phyloP scores from a whole-genome alignment of 2,113 vertebrate genomes.

The Oryzias javanicus region DNA sequence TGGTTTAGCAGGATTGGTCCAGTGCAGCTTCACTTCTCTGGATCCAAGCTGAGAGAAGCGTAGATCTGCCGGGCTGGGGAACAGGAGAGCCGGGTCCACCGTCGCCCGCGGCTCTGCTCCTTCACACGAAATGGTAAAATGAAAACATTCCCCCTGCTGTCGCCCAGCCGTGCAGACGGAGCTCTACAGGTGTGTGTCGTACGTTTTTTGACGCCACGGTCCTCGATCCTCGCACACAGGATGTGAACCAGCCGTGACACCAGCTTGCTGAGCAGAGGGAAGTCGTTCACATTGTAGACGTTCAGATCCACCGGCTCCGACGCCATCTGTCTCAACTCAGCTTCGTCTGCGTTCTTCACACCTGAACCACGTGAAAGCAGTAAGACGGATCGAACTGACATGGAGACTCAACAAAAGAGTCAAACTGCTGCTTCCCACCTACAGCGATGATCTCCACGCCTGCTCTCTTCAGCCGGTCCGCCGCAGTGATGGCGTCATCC shows the following conservation, averaged over 20 bases:
- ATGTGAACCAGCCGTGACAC: constrained; percentile 82
- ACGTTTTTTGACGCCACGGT: constrained; percentile 75
- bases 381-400: background rate
- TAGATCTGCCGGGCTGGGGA: constrained; percentile 81
- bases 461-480: constrained; percentile 79
- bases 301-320: constrained; percentile 87
- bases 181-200: background rate
- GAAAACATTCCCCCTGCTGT: background rate
- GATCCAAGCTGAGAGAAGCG: constrained; percentile 83
- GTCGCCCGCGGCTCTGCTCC: constrained; percentile 70
- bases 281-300: constrained; percentile 88
- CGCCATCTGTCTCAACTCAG: constrained; percentile 86
- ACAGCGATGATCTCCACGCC: constrained; percentile 89
- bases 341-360: constrained; percentile 92
- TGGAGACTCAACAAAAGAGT: background rate
- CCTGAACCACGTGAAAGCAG: constrained; percentile 67
- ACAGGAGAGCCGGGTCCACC: constrained; percentile 53
- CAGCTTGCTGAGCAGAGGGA: constrained; percentile 86
- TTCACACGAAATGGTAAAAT: constrained; percentile 24
- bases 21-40: constrained; percentile 83
- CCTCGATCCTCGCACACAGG: constrained; percentile 84
- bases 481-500: constrained; percentile 83
- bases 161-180: background rate
- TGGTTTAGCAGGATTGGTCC: constrained; percentile 73
- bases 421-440: constrained; percentile 74